Base-by-base conservation (phyloP, 2,113 vertebrate species). In the Octodon degus region DNA sequence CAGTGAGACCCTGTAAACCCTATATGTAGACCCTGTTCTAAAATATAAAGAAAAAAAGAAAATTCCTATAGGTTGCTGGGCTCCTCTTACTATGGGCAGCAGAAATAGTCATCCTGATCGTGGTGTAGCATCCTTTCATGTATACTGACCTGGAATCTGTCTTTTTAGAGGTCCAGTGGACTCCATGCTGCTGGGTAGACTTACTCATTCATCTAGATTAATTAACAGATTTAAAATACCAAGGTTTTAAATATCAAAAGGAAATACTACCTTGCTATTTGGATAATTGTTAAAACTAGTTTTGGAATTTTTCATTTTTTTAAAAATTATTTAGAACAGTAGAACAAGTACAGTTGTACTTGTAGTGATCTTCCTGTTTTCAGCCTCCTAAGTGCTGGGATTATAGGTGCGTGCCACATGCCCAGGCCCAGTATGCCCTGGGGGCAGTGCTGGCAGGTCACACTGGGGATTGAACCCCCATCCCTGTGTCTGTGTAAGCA, bases 231-330 rank as follows among this genome's bases (percentile, higher is more conserved):
- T 77, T 40, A 30, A 93, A 74, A 87, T 58, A 40, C 24, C 74
- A 32, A 85, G 40, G 27, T 91, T 68, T 37, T 67, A 94, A 32
- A 25, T 89, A 25, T 40, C 65, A 83, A 22, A 47, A 85, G n/a
- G 43, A 62, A 24, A 9, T 74, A 60, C 72, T 88, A 82, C 24
- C 60, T 93, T 62, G 50, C 70, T 91, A 16, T 76, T 14, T 76
- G 32, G 53, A 72, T 88, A 70, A 74, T 74, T 96, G 84, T 86
- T 93, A 32, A 95, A 96, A 68, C 60, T n/a, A 4, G 17, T 55
- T 77, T 95, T 94, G 67, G 68, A 70, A 70, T 94, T 95, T 89
- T 96, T 14, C 58, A 6, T 58, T 50, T 50, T 50, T 50, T 50
- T 11, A 50, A 55, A 55, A 19, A 17, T 16, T 58, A 17, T 58